Evolutionary conservation across 2,113 vertebrate species (phyloP).

Genomic region (Stictonetta naevosa): DNA sequence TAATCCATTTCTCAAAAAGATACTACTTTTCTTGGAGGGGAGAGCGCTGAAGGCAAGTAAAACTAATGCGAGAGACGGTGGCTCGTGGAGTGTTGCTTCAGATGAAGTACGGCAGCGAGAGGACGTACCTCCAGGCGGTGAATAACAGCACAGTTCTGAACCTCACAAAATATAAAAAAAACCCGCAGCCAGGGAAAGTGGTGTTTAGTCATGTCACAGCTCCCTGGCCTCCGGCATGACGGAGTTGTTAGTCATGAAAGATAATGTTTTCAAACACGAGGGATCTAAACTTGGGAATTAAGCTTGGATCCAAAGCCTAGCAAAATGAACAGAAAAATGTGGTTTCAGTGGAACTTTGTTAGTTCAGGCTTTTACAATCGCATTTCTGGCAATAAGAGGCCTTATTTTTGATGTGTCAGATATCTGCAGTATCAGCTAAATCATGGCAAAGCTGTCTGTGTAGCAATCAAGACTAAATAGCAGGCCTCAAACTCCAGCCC

Average conservation of each 20-base stretch:
- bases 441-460: neutral
- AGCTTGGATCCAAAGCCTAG: neutral
- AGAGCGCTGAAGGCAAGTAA: neutral
- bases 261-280: neutral
- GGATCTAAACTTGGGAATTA: neutral
- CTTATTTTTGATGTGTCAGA: neutral
- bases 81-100: neutral
- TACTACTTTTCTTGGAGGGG: neutral
- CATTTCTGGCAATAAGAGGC: neutral
- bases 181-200: neutral
- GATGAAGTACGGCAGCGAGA: neutral
- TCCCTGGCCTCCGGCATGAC: neutral
- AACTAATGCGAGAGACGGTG: neutral
- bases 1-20: neutral
- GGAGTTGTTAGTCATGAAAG: neutral
- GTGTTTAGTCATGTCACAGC: constrained; percentile 3
- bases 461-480: neutral
- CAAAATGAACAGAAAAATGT: neutral
- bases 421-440: neutral
- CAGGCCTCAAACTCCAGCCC: neutral
- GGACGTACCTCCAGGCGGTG: neutral
- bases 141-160: neutral
- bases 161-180: neutral
- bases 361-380: neutral
- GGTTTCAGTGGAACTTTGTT: neutral